These are phyloP conservation scores for Hydra vulgaris DNA, from an alignment of 30 jellyfish, hydroid and myxozoan species.

Conservation along the genomic window DNA sequence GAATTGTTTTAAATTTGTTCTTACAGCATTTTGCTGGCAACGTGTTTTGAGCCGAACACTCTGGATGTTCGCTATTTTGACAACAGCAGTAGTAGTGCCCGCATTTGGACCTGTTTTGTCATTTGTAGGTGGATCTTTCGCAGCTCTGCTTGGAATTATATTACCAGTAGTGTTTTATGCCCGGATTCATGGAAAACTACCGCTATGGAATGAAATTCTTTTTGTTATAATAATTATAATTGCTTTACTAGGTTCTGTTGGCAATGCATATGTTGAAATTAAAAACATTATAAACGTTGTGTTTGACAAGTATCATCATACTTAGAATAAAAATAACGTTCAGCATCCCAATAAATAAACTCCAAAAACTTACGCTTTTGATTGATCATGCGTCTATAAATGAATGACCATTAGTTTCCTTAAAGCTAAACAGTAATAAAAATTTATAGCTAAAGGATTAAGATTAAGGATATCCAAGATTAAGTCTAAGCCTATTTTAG, in stretches of 20 bases:
- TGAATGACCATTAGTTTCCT: too few relatives aligned
- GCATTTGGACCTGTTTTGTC: conserved; percentile 89
- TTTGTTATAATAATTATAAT: conserved; percentile 33
- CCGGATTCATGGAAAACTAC: conserved; percentile 31
- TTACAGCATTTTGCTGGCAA: conserved; percentile 74
- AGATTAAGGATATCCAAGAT: too few relatives aligned
- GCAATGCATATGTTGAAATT: conserved; percentile 73
- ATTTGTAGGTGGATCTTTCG: conserved; percentile 84
- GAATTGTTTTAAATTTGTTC: background rate
- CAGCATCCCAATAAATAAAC: background rate
- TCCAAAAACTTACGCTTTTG: too few relatives aligned
- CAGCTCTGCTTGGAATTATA: conserved; percentile 62
- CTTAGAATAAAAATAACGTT: background rate
- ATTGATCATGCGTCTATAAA: too few relatives aligned
- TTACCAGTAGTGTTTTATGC: conserved; percentile 78
- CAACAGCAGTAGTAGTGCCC: conserved; percentile 53
- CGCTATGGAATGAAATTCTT: conserved; percentile 29
- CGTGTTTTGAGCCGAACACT: conserved; percentile 52
- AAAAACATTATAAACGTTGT: conserved; percentile 57
- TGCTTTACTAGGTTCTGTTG: conserved; percentile 67
- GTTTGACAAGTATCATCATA: conserved; percentile 42
- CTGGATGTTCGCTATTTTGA: conserved; percentile 38
- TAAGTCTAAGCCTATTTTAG: too few relatives aligned
- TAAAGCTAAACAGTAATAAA: too few relatives aligned
- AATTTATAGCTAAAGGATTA: too few relatives aligned